A percentile compares a stretch with the other conserved stretches of the same genome.
phyloP scores from a whole-genome alignment of 2,888 invertebrate species.

The Drosophila pegasa region DNA sequence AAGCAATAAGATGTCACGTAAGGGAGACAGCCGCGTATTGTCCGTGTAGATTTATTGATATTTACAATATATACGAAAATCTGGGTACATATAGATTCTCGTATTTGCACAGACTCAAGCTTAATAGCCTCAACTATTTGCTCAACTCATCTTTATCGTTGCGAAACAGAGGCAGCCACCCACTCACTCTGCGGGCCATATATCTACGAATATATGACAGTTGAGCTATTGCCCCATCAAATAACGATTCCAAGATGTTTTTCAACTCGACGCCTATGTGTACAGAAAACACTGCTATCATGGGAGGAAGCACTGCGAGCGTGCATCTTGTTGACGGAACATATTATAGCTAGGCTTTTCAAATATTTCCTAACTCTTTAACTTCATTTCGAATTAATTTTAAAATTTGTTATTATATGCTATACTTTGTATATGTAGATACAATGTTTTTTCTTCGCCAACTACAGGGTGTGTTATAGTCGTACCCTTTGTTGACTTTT shows the following conservation, averaged over 20 bases:
- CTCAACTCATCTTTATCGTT: conserved; percentile 14
- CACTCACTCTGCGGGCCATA: neutral
- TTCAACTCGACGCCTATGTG: neutral
- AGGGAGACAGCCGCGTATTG: conserved; percentile 19
- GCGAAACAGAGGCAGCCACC: conserved; percentile 12
- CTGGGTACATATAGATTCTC: conserved; percentile 31
- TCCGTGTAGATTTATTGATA: conserved; percentile 30
- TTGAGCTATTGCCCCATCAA: neutral
- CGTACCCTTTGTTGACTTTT: too few relatives aligned
- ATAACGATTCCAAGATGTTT: neutral
- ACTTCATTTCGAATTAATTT: too few relatives aligned
- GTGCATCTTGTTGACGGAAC: too few relatives aligned
- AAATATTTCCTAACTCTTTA: too few relatives aligned
- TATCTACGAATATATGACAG: conserved; percentile 1
- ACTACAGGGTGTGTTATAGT: neutral
- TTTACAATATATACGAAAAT: conserved; percentile 30
- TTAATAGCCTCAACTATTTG: conserved; percentile 23
- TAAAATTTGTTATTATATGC: too few relatives aligned
- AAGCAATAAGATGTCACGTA: conserved; percentile 23
- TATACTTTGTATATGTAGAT: too few relatives aligned
- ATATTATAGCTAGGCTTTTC: too few relatives aligned
- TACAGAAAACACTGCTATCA: too few relatives aligned
- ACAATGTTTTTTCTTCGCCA: too few relatives aligned
- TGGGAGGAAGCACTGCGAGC: neutral
- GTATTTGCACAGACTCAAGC: conserved; percentile 42